Evolutionary conservation across 2,113 vertebrate genomes (phyloP).

Genomic region (Tragelaphus imberbis): DNA sequence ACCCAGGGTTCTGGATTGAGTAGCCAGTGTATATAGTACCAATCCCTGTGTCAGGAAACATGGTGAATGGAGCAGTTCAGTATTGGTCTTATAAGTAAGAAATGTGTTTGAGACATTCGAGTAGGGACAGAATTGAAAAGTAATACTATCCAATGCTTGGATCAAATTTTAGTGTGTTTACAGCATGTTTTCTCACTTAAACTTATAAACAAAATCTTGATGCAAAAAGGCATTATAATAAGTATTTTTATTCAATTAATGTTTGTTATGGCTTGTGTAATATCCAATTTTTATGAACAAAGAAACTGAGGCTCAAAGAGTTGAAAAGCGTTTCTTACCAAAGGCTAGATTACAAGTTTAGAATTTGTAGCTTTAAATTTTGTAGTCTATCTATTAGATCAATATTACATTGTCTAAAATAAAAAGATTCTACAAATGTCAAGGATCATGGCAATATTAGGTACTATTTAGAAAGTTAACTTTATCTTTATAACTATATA

Average conservation of each 20-base stretch:
- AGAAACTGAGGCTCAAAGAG: neutral
- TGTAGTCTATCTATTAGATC: neutral
- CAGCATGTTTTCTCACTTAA: neutral
- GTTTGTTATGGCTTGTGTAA: neutral
- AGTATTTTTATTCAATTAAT: neutral
- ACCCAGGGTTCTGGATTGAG: neutral
- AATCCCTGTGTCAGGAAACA: neutral
- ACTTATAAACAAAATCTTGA: neutral
- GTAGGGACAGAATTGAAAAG: neutral
- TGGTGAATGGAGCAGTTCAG: neutral
- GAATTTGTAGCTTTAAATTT: constrained; percentile 19
- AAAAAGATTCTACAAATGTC: neutral
- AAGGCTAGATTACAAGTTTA: neutral
- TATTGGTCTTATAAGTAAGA: neutral
- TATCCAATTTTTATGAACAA: neutral
- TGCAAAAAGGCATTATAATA: neutral
- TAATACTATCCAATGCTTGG: neutral
- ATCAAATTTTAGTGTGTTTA: neutral
- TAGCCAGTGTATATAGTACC: fast-evolving
- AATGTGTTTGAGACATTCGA: neutral
- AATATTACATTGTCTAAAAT: neutral
- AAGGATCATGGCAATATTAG: neutral
- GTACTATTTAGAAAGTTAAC: neutral
- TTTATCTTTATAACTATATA: neutral
- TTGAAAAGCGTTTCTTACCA: neutral